Evolutionary conservation across 2,888 invertebrate genomes (phyloP).

Genomic region (Trichopoda pennipes): DNA sequence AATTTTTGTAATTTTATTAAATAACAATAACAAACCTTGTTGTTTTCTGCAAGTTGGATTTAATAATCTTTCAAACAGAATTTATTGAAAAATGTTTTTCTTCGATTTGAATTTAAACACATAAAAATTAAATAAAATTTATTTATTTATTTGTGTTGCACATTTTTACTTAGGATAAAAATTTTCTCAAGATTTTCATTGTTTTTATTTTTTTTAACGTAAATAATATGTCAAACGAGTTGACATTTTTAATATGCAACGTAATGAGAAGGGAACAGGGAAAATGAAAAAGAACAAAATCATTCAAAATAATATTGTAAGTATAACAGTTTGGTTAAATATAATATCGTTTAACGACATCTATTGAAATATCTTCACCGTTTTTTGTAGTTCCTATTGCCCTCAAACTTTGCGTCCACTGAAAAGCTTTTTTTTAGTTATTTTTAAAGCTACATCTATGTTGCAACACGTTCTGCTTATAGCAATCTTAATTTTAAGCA

Average conservation of each 20-base stretch:
- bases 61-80: no score
- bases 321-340: neutral
- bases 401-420: neutral
- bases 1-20: no score
- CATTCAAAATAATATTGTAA: constrained; percentile 5
- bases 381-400: constrained; percentile 3
- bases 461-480: no score
- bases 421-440: neutral
- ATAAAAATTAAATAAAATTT: neutral
- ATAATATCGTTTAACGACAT: neutral
- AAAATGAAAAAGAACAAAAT: neutral
- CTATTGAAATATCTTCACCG: neutral
- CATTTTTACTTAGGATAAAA: constrained; percentile 3
- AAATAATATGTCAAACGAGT: constrained; percentile 39
- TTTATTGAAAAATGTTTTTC: no score
- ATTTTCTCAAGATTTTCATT: neutral
- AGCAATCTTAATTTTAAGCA: no score
- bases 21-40: no score
- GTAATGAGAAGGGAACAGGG: neutral
- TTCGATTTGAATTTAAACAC: neutral
- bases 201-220: constrained; percentile 2
- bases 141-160: constrained; percentile 26
- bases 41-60: no score
- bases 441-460: no score
- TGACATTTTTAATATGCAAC: constrained; percentile 16